phyloP scores from a whole-genome alignment of 1,140 invertebrate species.

The Pseudomyrmex flavicornis region DNA sequence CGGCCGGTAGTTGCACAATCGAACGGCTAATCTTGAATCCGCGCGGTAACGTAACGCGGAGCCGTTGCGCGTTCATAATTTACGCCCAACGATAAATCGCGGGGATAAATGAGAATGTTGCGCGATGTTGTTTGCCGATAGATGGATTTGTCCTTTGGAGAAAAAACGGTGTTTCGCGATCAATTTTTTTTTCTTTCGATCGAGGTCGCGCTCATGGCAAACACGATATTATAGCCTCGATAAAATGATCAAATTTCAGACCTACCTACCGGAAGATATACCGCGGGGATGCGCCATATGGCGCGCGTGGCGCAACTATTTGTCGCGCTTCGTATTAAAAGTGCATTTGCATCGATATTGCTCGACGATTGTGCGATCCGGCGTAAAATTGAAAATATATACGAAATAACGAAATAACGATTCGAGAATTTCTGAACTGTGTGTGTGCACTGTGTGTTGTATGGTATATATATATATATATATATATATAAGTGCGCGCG shows the following conservation, averaged over 20 bases:
- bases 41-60: constrained; percentile 1
- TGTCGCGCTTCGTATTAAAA: neutral
- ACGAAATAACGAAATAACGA: neutral
- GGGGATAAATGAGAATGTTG: neutral
- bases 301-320: neutral
- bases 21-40: constrained; percentile 51
- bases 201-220: neutral
- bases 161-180: too few species aligned
- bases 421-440: neutral
- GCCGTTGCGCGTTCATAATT: constrained; percentile 17
- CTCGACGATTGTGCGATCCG: neutral
- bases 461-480: too few species aligned
- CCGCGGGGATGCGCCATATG: too few species aligned
- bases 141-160: neutral
- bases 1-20: constrained; percentile 63
- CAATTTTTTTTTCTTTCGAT: constrained; percentile 9
- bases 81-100: neutral
- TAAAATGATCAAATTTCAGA: neutral
- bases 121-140: neutral
- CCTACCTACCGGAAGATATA: neutral
- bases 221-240: too few species aligned
- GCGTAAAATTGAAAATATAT: constrained; percentile 6
- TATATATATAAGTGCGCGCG: neutral
- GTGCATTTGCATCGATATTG: neutral
- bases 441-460: neutral